phyloP scores from a whole-genome alignment of 2,113 vertebrate genomes.

The Tichodroma muraria region DNA sequence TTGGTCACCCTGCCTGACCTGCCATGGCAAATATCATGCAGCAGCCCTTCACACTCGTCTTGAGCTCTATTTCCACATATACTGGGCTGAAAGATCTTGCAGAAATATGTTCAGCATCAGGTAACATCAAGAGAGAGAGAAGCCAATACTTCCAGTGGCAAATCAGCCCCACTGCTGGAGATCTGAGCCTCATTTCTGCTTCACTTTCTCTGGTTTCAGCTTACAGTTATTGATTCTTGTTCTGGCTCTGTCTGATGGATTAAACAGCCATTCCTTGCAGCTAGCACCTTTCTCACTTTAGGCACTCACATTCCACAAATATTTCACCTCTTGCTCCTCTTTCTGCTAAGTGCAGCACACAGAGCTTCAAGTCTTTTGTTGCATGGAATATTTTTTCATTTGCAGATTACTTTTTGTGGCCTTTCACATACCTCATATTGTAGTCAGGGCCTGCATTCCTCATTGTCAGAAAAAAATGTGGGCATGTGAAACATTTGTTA shows the following conservation, averaged over 20 bases:
- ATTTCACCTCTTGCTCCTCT: constrained; percentile 21
- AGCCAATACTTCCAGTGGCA: not conserved
- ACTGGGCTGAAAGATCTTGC: not conserved
- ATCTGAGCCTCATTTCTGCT: not conserved
- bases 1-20: not conserved
- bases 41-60: not conserved
- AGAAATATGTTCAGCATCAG: not conserved
- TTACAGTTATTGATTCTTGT: constrained; percentile 23
- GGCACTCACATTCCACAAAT: not conserved
- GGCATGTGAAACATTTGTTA: not conserved
- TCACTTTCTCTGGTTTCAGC: constrained; percentile 24
- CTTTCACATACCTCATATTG: not conserved
- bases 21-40: not conserved
- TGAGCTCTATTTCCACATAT: not conserved
- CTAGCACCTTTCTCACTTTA: not conserved
- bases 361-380: not conserved
- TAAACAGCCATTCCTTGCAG: constrained; percentile 20
- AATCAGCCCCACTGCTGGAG: not conserved
- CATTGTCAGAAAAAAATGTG: not conserved
- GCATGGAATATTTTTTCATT: not conserved
- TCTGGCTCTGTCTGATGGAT: constrained; percentile 2
- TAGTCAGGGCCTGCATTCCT: not conserved
- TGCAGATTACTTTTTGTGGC: not conserved
- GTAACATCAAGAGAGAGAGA: not conserved
- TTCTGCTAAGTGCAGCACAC: not conserved